A percentile compares a stretch with the other conserved stretches of the same genome.
phyloP scores from a whole-genome alignment of 1,140 invertebrate genomes.

The Dryas iulia region DNA sequence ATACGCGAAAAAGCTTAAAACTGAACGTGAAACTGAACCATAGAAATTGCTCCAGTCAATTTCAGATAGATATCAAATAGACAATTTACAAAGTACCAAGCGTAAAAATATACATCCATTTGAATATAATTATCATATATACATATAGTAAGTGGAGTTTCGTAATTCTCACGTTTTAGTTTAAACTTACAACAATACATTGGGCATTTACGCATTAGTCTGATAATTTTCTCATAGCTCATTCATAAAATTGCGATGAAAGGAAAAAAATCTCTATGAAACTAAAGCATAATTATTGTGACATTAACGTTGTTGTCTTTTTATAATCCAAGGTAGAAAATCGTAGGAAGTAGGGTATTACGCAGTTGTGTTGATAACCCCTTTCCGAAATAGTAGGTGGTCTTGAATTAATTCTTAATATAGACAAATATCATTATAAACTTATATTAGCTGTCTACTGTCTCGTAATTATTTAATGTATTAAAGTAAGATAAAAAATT shows the following conservation, averaged over 20 bases:
- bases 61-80: not conserved
- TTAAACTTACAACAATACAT: not conserved
- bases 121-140: not conserved
- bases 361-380: constrained; percentile 22
- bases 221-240: constrained; percentile 48
- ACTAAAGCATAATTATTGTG: constrained; percentile 49
- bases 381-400: constrained; percentile 37
- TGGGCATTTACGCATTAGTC: not conserved
- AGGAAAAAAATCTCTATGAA: constrained; percentile 26
- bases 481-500: not conserved
- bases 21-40: too few relatives aligned
- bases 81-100: not conserved
- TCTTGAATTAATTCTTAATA: constrained; percentile 24
- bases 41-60: not conserved
- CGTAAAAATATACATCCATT: not conserved
- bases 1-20: too few relatives aligned
- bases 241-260: constrained; percentile 46
- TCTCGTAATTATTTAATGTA: not conserved
- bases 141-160: not conserved
- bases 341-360: constrained; percentile 19
- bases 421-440: not conserved
- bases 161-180: constrained; percentile 37
- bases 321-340: constrained; percentile 14
- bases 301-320: constrained; percentile 42
- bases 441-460: not conserved